Conservation (phyloP, 2,797 vertebrate genomes). For the Pagetopsis macropterus region DNA sequence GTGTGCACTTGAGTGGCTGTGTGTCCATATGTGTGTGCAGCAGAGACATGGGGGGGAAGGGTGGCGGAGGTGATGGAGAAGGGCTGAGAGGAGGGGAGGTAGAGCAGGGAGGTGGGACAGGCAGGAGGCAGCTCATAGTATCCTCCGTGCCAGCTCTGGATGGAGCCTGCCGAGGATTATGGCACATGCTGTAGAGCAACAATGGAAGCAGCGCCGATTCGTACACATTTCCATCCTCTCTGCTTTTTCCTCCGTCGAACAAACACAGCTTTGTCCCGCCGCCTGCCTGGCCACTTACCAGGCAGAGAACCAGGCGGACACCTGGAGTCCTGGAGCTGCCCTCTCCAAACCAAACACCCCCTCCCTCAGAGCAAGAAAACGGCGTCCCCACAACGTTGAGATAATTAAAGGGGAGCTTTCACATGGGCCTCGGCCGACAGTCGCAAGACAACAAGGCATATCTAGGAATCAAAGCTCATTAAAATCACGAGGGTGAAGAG, state of each 20-base stretch:
- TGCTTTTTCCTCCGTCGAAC: slow-evolving; percentile 73
- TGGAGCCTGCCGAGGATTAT: slow-evolving; percentile 88
- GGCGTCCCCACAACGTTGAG: slow-evolving; percentile 69
- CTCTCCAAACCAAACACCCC: slow-evolving; percentile 66
- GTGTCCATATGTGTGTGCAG: slow-evolving; percentile 73
- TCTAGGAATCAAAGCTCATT: slow-evolving; percentile 76
- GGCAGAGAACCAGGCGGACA: slow-evolving; percentile 76
- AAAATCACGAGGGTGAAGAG: slow-evolving; percentile 69
- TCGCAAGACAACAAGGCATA: slow-evolving; percentile 69
- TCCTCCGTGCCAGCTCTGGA: slow-evolving; percentile 82
- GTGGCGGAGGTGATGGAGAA: slow-evolving; percentile 47
- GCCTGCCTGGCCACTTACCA: slow-evolving; percentile 80
- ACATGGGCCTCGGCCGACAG: slow-evolving; percentile 59
- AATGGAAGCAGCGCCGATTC: slow-evolving; percentile 82
- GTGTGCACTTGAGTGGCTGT: slow-evolving; percentile 57
- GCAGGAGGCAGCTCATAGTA: slow-evolving; percentile 75
- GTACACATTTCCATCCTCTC: slow-evolving; percentile 84
- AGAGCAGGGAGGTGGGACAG: slow-evolving; percentile 64
- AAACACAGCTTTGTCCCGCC: slow-evolving; percentile 84
- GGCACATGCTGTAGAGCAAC: slow-evolving; percentile 86
- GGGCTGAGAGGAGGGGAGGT: slow-evolving; percentile 57
- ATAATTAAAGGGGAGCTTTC: slow-evolving; percentile 81
- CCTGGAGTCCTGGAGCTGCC: slow-evolving; percentile 78
- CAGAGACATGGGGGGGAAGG: slow-evolving; percentile 51
- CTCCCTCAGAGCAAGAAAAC: slow-evolving; percentile 38